Percentiles rank a stretch among this genome's conserved stretches.
These are phyloP conservation scores for Syngnathus floridae DNA, from an alignment of 2,113 vertebrate genomes.

Conservation along the genomic window DNA sequence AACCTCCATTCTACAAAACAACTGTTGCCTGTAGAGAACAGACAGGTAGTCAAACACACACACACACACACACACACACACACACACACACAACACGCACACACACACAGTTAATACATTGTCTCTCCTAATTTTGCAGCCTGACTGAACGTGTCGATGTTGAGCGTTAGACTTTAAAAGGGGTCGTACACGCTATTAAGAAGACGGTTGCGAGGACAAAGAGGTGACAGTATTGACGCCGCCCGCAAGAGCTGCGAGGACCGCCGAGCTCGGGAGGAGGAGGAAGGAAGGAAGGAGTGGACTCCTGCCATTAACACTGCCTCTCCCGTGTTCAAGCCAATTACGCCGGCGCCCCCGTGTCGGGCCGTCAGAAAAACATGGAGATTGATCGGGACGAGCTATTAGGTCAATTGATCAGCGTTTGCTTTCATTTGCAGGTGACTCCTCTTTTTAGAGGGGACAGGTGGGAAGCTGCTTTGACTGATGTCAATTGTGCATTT, in stretches of 20 bases:
- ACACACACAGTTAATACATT: background rate
- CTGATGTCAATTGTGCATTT: no score
- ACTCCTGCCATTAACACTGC: slow-evolving; percentile 44
- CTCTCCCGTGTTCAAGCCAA: slow-evolving; percentile 38
- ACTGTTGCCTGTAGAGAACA: slow-evolving; percentile 24
- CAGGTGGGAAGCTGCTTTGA: slow-evolving; percentile 33
- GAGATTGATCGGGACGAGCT: slow-evolving; percentile 57
- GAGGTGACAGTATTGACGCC: slow-evolving; percentile 53
- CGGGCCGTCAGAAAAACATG: slow-evolving; percentile 57
- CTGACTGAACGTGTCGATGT: slow-evolving; percentile 18
- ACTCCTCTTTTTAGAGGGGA: slow-evolving; percentile 45
- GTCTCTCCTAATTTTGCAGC: slow-evolving; percentile 31
- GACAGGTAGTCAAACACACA: background rate
- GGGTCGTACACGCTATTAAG: slow-evolving; percentile 17
- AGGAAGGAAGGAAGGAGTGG: slow-evolving; percentile 28
- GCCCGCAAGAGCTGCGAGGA: slow-evolving; percentile 22
- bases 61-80: background rate
- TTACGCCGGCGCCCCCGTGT: slow-evolving; percentile 41
- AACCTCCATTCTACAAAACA: slow-evolving; percentile 41
- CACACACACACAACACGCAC: background rate
- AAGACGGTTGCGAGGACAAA: slow-evolving; percentile 42
- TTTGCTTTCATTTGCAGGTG: slow-evolving; percentile 50
- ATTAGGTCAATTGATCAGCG: slow-evolving; percentile 61
- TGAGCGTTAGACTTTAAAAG: slow-evolving; percentile 15
- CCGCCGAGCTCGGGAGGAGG: no score